Conservation (phyloP, 1,140 invertebrate genomes). For the Yoshiicerus persimilis region DNA sequence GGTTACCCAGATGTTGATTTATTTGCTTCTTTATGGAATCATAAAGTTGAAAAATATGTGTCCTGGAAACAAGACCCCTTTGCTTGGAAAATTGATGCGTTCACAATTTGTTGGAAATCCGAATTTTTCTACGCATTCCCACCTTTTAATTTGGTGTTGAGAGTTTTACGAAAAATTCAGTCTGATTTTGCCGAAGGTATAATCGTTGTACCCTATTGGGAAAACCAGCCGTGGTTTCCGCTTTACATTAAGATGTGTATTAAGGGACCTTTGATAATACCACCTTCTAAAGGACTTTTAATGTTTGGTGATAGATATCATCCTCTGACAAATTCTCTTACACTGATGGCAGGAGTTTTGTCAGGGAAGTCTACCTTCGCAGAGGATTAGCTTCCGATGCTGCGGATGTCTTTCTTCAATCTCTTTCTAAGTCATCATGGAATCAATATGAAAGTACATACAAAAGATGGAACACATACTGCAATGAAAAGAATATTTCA, state of each 20-base stretch:
- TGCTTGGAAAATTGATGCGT: neutral
- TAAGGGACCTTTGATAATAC: neutral
- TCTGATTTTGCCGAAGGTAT: slow-evolving; percentile 2
- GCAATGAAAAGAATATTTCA: neutral
- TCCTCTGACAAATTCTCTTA: neutral
- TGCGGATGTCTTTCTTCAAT: neutral
- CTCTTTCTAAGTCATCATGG: neutral
- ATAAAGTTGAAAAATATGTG: neutral
- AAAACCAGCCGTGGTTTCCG: slow-evolving; percentile 30
- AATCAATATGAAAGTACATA: neutral
- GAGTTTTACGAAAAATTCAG: slow-evolving; percentile 19
- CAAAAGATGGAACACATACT: neutral
- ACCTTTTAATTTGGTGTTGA: neutral
- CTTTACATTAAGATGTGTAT: neutral
- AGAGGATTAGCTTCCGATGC: neutral
- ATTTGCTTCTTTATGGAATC: neutral
- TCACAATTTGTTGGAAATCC: neutral
- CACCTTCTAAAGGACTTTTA: neutral
- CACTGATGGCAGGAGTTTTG: neutral
- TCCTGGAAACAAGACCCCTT: slow-evolving; percentile 8
- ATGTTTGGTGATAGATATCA: neutral
- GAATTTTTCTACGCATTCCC: slow-evolving; percentile 31
- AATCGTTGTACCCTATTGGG: slow-evolving; percentile 28
- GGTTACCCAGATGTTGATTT: neutral
- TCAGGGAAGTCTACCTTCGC: neutral